These are phyloP conservation scores for Eudasyphora cyanicolor DNA, from an alignment of 2,888 invertebrate genomes.

Conservation along the genomic window DNA sequence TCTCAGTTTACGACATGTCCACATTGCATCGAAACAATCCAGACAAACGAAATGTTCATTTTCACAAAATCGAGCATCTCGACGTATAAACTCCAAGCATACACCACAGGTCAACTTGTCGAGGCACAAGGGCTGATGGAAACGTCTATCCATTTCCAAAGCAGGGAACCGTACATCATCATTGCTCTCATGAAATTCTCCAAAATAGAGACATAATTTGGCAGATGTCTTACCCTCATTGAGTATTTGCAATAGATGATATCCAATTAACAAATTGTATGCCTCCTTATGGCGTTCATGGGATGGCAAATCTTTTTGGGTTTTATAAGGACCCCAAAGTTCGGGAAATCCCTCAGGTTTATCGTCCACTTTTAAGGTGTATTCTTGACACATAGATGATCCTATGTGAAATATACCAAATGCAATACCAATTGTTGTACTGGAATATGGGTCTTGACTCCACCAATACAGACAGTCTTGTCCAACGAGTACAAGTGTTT, in stretches of 20 bases:
- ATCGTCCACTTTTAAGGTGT: conserved; percentile 64
- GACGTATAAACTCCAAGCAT: conserved; percentile 67
- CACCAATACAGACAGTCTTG: conserved; percentile 68
- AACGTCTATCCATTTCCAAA: conserved; percentile 49
- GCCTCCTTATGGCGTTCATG: neutral
- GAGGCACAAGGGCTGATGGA: too few relatives aligned
- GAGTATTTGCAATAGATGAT: conserved; percentile 41
- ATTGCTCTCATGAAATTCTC: conserved; percentile 63
- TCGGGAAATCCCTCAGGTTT: conserved; percentile 57
- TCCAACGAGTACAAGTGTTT: conserved; percentile 63
- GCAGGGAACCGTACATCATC: conserved; percentile 58
- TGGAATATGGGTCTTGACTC: conserved; percentile 38
- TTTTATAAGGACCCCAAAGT: conserved; percentile 58
- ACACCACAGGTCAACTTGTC: conserved; percentile 66
- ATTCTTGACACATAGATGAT: conserved; percentile 65
- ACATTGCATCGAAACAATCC: conserved; percentile 53
- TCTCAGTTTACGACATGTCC: conserved; percentile 34
- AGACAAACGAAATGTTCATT: conserved; percentile 67
- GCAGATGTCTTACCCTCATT: conserved; percentile 53
- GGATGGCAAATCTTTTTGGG: neutral
- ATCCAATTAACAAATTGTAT: conserved; percentile 57
- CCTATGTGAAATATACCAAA: conserved; percentile 70
- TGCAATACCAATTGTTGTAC: conserved; percentile 35
- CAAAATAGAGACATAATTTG: conserved; percentile 66
- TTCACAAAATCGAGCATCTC: conserved; percentile 68